Conservation (phyloP, 2,113 vertebrate species). For the Thalassoma bifasciatum region DNA sequence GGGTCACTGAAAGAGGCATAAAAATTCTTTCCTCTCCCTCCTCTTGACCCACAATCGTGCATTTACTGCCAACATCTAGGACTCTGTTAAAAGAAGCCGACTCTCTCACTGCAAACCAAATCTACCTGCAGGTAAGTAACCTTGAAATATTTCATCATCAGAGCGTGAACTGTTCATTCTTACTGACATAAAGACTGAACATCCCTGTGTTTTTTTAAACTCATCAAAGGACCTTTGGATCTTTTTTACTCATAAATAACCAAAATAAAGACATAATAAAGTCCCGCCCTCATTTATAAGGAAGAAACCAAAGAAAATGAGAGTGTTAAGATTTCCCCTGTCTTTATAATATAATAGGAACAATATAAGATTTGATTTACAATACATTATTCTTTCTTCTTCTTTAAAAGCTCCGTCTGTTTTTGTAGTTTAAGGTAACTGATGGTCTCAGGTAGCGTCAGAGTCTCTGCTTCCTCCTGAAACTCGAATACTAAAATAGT, state of each 20-base stretch:
- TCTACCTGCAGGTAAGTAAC: too few species aligned
- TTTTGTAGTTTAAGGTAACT: constrained; percentile 23
- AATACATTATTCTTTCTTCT: constrained; percentile 9
- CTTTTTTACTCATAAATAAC: neutral
- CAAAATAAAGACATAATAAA: neutral
- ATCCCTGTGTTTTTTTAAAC: too few species aligned
- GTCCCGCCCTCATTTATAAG: neutral
- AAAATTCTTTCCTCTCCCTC: too few species aligned
- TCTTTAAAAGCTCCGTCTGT: constrained; percentile 21
- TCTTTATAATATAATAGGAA: constrained; percentile 38
- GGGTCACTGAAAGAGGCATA: too few species aligned
- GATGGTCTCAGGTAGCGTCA: constrained; percentile 21
- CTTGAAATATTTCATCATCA: too few species aligned
- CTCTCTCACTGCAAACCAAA: too few species aligned
- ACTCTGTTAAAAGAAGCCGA: too few species aligned
- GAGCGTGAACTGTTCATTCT: too few species aligned
- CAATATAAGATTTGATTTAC: constrained; percentile 50
- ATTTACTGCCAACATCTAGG: too few species aligned
- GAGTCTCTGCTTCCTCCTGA: constrained; percentile 8
- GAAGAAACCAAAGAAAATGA: neutral
- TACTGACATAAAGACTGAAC: too few species aligned
- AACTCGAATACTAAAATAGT: constrained; percentile 59
- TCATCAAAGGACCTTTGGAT: too few species aligned
- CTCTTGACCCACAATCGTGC: too few species aligned
- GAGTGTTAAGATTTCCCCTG: constrained; percentile 1